A percentile compares a stretch with the other conserved stretches of the same genome.
Evolutionary conservation across 2,113 vertebrate species (phyloP).

Genomic region (Myxocyprinus asiaticus): DNA sequence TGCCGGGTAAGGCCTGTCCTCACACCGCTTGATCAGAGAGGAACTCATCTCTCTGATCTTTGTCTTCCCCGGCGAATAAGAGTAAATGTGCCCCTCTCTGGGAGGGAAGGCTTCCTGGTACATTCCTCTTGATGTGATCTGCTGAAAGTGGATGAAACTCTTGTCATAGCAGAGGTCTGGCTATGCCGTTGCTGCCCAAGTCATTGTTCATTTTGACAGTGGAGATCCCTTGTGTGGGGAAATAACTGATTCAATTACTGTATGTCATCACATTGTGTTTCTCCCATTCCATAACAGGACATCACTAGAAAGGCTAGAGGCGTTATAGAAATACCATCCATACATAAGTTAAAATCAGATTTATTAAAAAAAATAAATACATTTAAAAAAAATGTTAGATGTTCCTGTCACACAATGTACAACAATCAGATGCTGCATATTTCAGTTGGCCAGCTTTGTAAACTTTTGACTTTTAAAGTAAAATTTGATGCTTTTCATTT

Average conservation of each 20-base stretch:
- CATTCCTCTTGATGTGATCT: conserved; percentile 54
- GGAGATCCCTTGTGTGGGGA: not conserved
- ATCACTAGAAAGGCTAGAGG: not conserved
- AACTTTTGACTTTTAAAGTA: too few relatives aligned
- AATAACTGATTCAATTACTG: conserved; percentile 14
- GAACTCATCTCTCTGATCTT: conserved; percentile 39
- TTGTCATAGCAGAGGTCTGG: conserved; percentile 42
- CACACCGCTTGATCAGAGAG: too few relatives aligned
- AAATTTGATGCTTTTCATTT: too few relatives aligned
- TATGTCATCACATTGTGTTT: conserved; percentile 2
- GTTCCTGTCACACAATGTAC: too few relatives aligned
- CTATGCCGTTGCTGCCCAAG: conserved; percentile 1
- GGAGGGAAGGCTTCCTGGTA: conserved; percentile 52
- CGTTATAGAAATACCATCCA: not conserved
- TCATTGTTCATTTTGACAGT: conserved; percentile 32
- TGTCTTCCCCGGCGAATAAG: conserved; percentile 30
- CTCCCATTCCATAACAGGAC: not conserved
- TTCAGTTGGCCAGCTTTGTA: too few relatives aligned
- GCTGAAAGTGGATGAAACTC: conserved; percentile 50
- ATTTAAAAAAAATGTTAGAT: too few relatives aligned
- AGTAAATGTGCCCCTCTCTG: conserved; percentile 47
- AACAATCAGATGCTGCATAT: too few relatives aligned
- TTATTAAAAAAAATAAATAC: too few relatives aligned
- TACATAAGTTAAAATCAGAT: not conserved
- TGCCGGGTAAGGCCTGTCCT: conserved; percentile 84